Evolutionary conservation across 37 sponge, comb jelly and placozoan genomes (phyloP).

Genomic region (Halichondria panicea): DNA sequence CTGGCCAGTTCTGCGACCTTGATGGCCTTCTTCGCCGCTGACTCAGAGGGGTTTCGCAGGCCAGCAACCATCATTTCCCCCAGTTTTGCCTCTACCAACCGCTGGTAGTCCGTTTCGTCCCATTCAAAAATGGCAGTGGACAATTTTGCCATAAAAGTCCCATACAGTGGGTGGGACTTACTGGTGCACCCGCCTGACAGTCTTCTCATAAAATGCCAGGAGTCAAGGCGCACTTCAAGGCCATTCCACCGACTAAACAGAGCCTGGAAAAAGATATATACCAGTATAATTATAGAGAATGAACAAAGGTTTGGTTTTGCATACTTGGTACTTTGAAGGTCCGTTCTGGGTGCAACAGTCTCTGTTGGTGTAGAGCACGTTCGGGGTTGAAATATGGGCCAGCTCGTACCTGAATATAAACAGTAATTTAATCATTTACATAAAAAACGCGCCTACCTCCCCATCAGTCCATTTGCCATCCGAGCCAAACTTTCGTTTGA

Average conservation of each 20-base stretch:
- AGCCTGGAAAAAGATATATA: too few species aligned
- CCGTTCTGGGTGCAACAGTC: conserved; percentile 32
- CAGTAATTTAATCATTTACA: too few species aligned
- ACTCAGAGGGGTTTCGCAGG: conserved; percentile 17
- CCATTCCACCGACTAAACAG: conserved; percentile 9
- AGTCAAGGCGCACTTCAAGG: conserved; percentile 28
- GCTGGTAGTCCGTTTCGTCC: conserved; percentile 24
- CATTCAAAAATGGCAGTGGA: conserved; percentile 43
- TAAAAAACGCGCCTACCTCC: too few species aligned
- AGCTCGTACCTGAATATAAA: conserved; percentile 16
- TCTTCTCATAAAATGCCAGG: conserved; percentile 61
- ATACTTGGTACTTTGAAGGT: conserved; percentile 1
- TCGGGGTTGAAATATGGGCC: conserved; percentile 1
- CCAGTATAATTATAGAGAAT: neutral
- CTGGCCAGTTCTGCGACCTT: conserved; percentile 29
- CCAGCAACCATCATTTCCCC: conserved; percentile 25
- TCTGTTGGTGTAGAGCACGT: conserved; percentile 44
- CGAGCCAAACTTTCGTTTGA: neutral
- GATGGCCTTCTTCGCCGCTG: conserved; percentile 27
- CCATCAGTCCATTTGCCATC: conserved; percentile 37
- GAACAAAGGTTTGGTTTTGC: too few species aligned
- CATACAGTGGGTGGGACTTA: conserved; percentile 57
- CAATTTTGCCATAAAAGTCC: conserved; percentile 25
- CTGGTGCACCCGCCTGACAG: conserved; percentile 28
- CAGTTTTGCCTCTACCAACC: conserved; percentile 4